A percentile compares a stretch with the other conserved stretches of the same genome.
Evolutionary conservation across 2,888 invertebrate genomes (phyloP).

Genomic region (Trissonchulus latispiculum): DNA sequence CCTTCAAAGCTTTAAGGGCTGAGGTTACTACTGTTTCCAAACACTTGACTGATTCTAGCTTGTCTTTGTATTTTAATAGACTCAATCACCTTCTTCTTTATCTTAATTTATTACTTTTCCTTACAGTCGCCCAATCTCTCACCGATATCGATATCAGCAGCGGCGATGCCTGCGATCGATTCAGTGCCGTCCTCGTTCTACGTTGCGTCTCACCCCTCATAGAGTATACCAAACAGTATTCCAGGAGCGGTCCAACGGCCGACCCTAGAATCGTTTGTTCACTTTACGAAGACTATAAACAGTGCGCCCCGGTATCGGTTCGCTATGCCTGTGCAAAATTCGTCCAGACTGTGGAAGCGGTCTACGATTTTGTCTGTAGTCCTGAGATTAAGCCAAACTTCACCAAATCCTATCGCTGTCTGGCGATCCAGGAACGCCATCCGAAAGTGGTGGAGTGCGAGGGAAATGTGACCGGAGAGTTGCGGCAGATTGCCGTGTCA

Average conservation of each 20-base stretch:
- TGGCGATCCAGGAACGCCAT: constrained; percentile 28
- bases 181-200: constrained; percentile 31
- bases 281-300: constrained; percentile 20
- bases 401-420: constrained; percentile 30
- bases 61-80: too few relatives aligned
- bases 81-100: too few relatives aligned
- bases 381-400: constrained; percentile 30
- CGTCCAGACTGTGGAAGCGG: constrained; percentile 28
- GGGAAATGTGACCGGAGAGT: constrained; percentile 30
- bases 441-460: constrained; percentile 29
- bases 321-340: neutral
- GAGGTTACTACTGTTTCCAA: too few relatives aligned
- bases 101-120: too few relatives aligned
- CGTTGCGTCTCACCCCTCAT: constrained; percentile 32
- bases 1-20: too few relatives aligned
- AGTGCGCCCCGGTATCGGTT: constrained; percentile 15
- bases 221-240: constrained; percentile 24
- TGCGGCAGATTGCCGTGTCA: constrained; percentile 26
- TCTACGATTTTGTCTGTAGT: constrained; percentile 35
- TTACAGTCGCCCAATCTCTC: too few relatives aligned
- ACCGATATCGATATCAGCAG: neutral
- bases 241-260: constrained; percentile 8
- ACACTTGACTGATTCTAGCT: too few relatives aligned
- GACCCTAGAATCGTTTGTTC: constrained; percentile 11
- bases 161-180: constrained; percentile 28